Evolutionary conservation across 2,888 invertebrate genomes (phyloP).

Genomic region (Drosophila prostipennis): DNA sequence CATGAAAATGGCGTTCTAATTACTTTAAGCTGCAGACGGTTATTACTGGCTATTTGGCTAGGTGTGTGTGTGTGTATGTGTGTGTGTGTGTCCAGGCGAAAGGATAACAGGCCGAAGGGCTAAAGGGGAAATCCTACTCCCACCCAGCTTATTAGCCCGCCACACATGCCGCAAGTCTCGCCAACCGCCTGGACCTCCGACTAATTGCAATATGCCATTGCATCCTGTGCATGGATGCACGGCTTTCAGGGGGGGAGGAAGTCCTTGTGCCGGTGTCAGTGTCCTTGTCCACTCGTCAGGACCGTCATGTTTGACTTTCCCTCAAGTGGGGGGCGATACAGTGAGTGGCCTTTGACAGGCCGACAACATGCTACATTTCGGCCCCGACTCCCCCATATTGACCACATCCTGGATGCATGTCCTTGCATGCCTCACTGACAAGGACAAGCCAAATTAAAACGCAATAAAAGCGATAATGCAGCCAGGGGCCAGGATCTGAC

Average conservation of each 20-base stretch:
- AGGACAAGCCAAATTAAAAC: constrained; percentile 76
- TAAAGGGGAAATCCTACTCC: neutral
- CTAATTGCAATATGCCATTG: constrained; percentile 76
- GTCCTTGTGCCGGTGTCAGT: constrained; percentile 34
- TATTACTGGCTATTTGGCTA: constrained; percentile 56
- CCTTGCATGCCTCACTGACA: constrained; percentile 71
- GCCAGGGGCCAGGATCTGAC: constrained; percentile 29
- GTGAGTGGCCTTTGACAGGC: constrained; percentile 66
- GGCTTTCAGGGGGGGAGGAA: neutral
- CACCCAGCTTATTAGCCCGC: constrained; percentile 62
- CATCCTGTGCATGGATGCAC: constrained; percentile 54
- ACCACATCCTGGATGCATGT: constrained; percentile 69
- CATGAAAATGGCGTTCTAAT: constrained; percentile 68
- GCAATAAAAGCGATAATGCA: constrained; percentile 78
- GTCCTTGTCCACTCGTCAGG: constrained; percentile 53
- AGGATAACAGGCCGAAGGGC: constrained; percentile 41
- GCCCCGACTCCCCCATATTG: constrained; percentile 26
- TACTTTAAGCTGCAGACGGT: constrained; percentile 72
- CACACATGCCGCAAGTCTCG: constrained; percentile 49
- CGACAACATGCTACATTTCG: constrained; percentile 59
- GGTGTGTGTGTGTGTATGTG: constrained; percentile 1
- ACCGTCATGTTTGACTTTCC: constrained; percentile 66
- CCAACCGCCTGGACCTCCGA: constrained; percentile 48
- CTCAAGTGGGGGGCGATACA: constrained; percentile 24
- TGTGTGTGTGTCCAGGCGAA: constrained; percentile 20